Evolutionary conservation across 2,888 invertebrate genomes (phyloP), one percentile per base, ranked within the genome.

Genomic region (Philaethria dido): DNA sequence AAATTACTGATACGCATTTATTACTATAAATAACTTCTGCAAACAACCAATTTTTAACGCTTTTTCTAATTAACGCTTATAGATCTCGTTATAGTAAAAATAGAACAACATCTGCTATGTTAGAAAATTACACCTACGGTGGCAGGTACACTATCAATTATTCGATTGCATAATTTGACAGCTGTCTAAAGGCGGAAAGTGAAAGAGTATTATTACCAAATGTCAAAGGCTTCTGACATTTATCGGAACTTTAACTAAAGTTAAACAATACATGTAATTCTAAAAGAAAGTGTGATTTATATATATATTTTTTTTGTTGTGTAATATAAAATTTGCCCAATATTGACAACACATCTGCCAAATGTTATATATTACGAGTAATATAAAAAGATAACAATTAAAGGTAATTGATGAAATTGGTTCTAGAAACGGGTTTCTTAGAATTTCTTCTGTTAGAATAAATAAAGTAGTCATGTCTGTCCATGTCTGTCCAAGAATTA

Each of bases 151-250:
- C 61, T 39, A 68, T 69, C 57, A 62, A 69, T 62, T 62, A 45
- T 60, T 47, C 62, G 64, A 59, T 71, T 71, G 75, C 75, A 73
- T 72, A 77, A 79, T 78, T 81, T 83, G 84, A 82, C 88, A 88
- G 82, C 80, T 86, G 86, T 82, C 82, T 83, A 69, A 77, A 75
- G 72, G 72, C 74, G 75, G 73, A 74, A 74, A 74, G 76, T 67
- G 69, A 71, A 63, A 68, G 50, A 59, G 62, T 59, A 47, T 39
- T 64, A 55, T 50, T 50, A 61, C 45, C 36, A 44, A 65, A 65
- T 65, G 65, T 50, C 65, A 60, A 60, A 60, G 44, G 22, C 16
- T 50, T 22, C 33, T 52, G 42, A 65, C 65, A 57, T 57, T 57
- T 57, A 57, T 14, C 39, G 18, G 39, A 22, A n/a, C 14, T 42